Percentiles rank a stretch among this genome's conserved stretches.
Evolutionary conservation across 2,888 invertebrate genomes (phyloP).

Genomic region (Protula sp.): DNA sequence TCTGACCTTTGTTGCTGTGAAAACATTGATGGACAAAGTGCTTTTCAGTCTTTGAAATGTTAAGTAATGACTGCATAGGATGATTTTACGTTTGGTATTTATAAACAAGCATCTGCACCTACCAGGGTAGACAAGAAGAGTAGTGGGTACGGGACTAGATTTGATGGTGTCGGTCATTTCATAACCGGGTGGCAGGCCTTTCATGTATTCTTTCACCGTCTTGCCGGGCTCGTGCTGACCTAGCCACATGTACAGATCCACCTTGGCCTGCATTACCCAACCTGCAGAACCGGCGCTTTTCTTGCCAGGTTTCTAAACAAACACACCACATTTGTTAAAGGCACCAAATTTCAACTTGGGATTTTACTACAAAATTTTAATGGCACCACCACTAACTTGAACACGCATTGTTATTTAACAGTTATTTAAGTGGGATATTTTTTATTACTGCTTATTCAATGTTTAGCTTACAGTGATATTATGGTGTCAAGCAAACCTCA

Average conservation of each 20-base stretch:
- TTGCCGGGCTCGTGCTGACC: conserved; percentile 16
- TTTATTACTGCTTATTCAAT: too few species aligned
- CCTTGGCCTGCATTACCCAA: conserved; percentile 29
- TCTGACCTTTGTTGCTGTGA: not conserved
- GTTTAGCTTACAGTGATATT: too few species aligned
- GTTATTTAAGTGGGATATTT: too few species aligned
- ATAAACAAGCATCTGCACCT: too few species aligned
- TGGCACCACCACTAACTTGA: not conserved
- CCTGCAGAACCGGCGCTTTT: conserved; percentile 17
- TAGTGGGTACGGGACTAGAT: too few species aligned
- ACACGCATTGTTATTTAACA: too few species aligned
- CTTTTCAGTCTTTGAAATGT: too few species aligned
- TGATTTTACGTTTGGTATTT: too few species aligned
- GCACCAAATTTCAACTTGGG: not conserved
- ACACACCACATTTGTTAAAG: not conserved
- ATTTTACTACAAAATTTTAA: not conserved
- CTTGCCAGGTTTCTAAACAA: conserved; percentile 25
- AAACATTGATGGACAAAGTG: too few species aligned
- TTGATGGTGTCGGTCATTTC: conserved; percentile 7
- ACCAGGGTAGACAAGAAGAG: not conserved
- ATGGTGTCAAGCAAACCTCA: too few species aligned
- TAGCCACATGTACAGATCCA: conserved; percentile 27
- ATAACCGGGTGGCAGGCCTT: conserved; percentile 23
- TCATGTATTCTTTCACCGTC: conserved; percentile 15
- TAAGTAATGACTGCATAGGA: too few species aligned